phyloP scores from a whole-genome alignment of 2,888 invertebrate species.

The Eubasilissa splendida region DNA sequence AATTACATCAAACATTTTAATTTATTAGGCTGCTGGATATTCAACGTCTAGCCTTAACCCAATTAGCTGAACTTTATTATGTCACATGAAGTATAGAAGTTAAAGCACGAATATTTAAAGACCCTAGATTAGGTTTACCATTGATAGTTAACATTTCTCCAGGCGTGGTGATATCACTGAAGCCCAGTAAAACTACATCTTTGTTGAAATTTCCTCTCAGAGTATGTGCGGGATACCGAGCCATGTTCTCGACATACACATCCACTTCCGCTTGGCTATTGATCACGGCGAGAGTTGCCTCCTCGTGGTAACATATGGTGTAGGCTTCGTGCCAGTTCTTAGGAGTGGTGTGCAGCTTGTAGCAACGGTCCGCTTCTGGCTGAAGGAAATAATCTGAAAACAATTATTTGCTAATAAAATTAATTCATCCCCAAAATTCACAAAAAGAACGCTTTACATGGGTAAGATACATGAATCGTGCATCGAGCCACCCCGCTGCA shows the following conservation, averaged over 20 bases:
- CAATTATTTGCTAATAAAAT: too few relatives aligned
- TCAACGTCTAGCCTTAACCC: too few relatives aligned
- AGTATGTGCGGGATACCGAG: conserved; percentile 36
- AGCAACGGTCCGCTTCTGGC: conserved; percentile 39
- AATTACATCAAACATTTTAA: too few relatives aligned
- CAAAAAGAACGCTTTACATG: too few relatives aligned
- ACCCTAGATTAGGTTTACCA: conserved; percentile 24
- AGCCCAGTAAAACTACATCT: conserved; percentile 41
- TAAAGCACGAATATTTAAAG: too few relatives aligned
- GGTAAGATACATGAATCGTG: too few relatives aligned
- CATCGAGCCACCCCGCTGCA: too few relatives aligned
- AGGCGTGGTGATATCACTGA: conserved; percentile 41
- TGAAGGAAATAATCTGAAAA: conserved; percentile 48
- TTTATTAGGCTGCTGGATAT: too few relatives aligned
- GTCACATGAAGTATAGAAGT: too few relatives aligned
- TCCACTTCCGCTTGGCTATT: conserved; percentile 45
- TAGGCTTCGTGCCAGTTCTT: conserved; percentile 48
- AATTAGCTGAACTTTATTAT: too few relatives aligned
- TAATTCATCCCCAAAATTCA: too few relatives aligned
- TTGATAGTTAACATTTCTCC: conserved; percentile 41
- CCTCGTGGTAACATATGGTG: conserved; percentile 48
- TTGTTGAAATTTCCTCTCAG: conserved; percentile 46
- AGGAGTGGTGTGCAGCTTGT: conserved; percentile 46
- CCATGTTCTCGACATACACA: conserved; percentile 17
- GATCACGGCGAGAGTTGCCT: conserved; percentile 43